Base-by-base conservation (phyloP, 2,113 vertebrate species). In the Gopherus evgoodei region DNA sequence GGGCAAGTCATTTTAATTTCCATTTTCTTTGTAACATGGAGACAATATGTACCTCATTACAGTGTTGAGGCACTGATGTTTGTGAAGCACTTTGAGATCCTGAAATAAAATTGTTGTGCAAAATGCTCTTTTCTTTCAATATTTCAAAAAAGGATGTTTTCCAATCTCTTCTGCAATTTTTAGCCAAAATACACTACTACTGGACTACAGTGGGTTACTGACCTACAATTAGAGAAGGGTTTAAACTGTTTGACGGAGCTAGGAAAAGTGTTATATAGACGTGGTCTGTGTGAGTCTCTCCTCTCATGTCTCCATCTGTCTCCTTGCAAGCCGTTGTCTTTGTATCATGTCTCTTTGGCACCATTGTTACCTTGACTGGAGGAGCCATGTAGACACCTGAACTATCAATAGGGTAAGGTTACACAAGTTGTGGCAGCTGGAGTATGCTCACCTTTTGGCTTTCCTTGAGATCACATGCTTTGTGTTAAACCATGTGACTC, bases 1-100 rank as follows among this genome's bases (percentile, higher is more conserved):
- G 2, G 4, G 53, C 10, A 1, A 83, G 29, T n/a, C 27, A 6
- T n/a, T 0, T 50, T 24, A 29, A 0, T 80, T 2, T 2, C 35
- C 8, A 44, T 38, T 8, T 52, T 79, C 69, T 0, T 5, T 5
- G 50, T 29, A 35, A 11, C 38, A 14, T 24, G 4, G 44, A 56
- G 24, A 35, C 9, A 2, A 29, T 49, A n/a, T 5, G 57, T 29
- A 1, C 57, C 21, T 25, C 19, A 0, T 0, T 31, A 0, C 1
- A 21, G 54, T 4, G 49, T 2, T 13, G 16, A 29, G 2, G 38
- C 1, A 1, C 62, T 10, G 3, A 31, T 22, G 52, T 44, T 69
- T 22, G 93, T 44, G 54, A 81, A 50, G 69, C 1, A 1, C 89
- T 57, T 6, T 1, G 89, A 52, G 88, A 83, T 82, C 35, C 69